Conservation (phyloP, 2,888 invertebrate genomes). For the Hirtodrosophila histrioides region DNA sequence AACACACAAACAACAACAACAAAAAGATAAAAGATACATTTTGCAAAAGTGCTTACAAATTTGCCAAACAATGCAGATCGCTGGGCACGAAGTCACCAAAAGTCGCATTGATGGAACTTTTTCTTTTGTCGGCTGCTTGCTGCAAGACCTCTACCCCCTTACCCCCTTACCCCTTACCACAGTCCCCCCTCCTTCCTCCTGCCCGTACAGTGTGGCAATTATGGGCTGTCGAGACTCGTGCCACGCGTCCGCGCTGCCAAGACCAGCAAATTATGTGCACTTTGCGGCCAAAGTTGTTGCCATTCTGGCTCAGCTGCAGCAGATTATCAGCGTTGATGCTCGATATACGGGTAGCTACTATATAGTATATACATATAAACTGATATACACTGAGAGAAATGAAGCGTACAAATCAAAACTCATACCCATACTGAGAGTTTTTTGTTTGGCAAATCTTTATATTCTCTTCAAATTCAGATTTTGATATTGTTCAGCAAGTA, state of each 20-base stretch:
- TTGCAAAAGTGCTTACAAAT: slow-evolving; percentile 62
- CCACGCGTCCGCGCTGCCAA: slow-evolving; percentile 62
- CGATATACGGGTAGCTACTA: too few species aligned
- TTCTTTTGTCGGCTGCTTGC: slow-evolving; percentile 42
- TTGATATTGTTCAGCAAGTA: too few species aligned
- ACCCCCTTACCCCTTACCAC: slow-evolving; percentile 1
- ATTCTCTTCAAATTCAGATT: too few species aligned
- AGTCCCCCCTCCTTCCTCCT: neutral
- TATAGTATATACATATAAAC: neutral
- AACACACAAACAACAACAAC: slow-evolving; percentile 7
- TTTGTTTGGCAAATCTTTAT: too few species aligned
- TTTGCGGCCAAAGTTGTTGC: slow-evolving; percentile 22
- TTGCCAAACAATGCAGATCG: slow-evolving; percentile 78
- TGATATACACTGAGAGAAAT: too few species aligned
- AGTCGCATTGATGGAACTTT: slow-evolving; percentile 61
- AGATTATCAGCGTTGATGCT: neutral
- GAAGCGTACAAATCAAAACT: too few species aligned
- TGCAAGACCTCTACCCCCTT: neutral
- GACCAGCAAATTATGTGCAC: slow-evolving; percentile 48
- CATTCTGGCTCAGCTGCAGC: slow-evolving; percentile 8
- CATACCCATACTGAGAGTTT: too few species aligned
- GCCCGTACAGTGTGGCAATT: slow-evolving; percentile 60
- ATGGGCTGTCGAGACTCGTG: slow-evolving; percentile 61
- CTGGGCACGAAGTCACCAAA: slow-evolving; percentile 70
- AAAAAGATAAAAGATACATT: slow-evolving; percentile 14